Evolutionary conservation across 2,797 vertebrate genomes (phyloP).

Genomic region (Rallus crepitans): DNA sequence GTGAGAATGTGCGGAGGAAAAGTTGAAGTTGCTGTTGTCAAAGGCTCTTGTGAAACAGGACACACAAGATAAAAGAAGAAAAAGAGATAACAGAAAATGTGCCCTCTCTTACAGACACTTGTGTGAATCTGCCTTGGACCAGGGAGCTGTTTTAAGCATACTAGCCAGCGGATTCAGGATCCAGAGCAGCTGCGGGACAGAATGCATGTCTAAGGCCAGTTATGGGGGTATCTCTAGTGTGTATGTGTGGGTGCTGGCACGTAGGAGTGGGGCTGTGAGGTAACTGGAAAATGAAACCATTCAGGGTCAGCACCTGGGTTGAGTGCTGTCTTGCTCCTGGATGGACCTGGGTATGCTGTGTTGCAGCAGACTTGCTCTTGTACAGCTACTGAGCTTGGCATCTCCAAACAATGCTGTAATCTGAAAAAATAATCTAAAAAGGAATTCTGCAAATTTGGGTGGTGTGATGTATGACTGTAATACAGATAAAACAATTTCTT

Average conservation of each 20-base stretch:
- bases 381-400: not conserved
- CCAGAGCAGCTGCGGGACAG: not conserved
- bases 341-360: too few relatives aligned
- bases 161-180: not conserved
- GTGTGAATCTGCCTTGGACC: not conserved
- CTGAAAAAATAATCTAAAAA: not conserved
- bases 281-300: not conserved
- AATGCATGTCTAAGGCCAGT: not conserved
- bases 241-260: not conserved
- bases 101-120: not conserved
- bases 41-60: not conserved
- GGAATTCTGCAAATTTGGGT: not conserved
- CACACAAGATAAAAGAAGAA: not conserved
- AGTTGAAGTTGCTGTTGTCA: not conserved
- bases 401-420: not conserved
- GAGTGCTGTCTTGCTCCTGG: not conserved
- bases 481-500: not conserved
- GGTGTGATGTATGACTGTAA: not conserved
- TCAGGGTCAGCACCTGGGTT: accelerated
- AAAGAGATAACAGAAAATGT: not conserved
- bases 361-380: not conserved
- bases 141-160: not conserved
- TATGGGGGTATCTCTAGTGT: not conserved
- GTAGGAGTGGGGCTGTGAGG: accelerated
- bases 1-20: not conserved